Base-by-base conservation (phyloP, 2,113 vertebrate genomes). In the Rhabdornis inornatus region DNA sequence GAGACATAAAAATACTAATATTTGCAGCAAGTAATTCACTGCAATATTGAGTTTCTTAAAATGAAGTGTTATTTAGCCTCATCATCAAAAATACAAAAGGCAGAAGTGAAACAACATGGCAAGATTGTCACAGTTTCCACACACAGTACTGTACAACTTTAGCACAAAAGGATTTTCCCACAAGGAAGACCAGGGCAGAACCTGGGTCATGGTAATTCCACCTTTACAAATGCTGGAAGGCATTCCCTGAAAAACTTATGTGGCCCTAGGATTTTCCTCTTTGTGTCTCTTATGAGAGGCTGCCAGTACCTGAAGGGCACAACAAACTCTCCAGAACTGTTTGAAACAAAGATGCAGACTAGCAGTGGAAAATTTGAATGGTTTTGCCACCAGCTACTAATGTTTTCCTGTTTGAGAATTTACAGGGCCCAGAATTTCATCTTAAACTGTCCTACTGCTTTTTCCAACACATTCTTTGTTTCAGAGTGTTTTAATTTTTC, bases 31-130 rank as follows among this genome's bases (percentile, higher is more conserved):
- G 15, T 25, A 57, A 35, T 49, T 69, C 24, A 77, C 22, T 4
- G 7, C 2, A 6, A 23, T 65, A 70, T 42, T n/a, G 30, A 76
- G 21, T 80, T 83, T 77, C 56, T 81, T 30, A 78, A 35, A 92
- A 69, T 7, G 57, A 65, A 49, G 10, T 42, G 15, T 25, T 71
- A 42, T 37, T 84, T 72, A 70, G 6, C 23, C 3, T 80, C 33
- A 55, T 49, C 18, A 64, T 37, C 27, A 87, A 59, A 90, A 78
- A 30, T 16, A 64, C 6, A 33, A 56, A 81, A 52, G 33, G 33
- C 6, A 75, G 52, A 85, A 4, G 0, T 44, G 47, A 50, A 90
- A 63, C 4, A 66, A 18, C 0, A 0, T 59, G 27, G 8, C 12
- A 57, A 60, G 37, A 40, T 6, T 17, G 15, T 15, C n/a, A 45